Conservation (phyloP, 92 coral and sea anemone species). For the Zoanthus sansibaricus region DNA sequence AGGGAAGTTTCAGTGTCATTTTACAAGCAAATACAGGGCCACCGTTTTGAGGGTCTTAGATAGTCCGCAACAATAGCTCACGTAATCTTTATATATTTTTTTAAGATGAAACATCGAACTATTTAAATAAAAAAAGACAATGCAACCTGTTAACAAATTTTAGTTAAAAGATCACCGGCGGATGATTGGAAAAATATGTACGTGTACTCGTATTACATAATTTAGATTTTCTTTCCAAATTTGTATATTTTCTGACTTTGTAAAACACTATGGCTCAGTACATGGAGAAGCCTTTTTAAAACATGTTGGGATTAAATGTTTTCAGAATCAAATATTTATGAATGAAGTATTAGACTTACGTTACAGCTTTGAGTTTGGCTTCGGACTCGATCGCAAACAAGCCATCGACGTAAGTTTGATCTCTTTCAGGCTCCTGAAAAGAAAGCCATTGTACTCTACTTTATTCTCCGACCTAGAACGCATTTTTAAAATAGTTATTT, state of each 20-base stretch:
- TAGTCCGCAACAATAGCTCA: no score
- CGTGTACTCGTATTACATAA: not conserved
- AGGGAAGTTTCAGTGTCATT: no score
- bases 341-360: constrained; percentile 61
- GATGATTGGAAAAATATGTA: not conserved
- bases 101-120: no score
- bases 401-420: constrained; percentile 75
- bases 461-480: not conserved
- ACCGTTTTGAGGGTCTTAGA: no score
- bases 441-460: not conserved
- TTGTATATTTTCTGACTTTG: not conserved
- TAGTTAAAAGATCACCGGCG: not conserved
- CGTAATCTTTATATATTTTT: no score
- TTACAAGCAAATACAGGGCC: no score
- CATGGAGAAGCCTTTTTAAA: not conserved
- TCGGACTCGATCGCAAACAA: constrained; percentile 75
- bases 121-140: no score
- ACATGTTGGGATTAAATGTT: not conserved
- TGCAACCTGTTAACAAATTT: no score
- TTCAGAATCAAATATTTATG: not conserved
- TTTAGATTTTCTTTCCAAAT: not conserved
- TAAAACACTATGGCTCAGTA: not conserved
- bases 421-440: constrained; percentile 88
- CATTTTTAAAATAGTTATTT: not conserved
- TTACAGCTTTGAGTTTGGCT: constrained; percentile 87